phyloP scores from a whole-genome alignment of 1,140 invertebrate species.

The Lordiphosa stackelbergi region DNA sequence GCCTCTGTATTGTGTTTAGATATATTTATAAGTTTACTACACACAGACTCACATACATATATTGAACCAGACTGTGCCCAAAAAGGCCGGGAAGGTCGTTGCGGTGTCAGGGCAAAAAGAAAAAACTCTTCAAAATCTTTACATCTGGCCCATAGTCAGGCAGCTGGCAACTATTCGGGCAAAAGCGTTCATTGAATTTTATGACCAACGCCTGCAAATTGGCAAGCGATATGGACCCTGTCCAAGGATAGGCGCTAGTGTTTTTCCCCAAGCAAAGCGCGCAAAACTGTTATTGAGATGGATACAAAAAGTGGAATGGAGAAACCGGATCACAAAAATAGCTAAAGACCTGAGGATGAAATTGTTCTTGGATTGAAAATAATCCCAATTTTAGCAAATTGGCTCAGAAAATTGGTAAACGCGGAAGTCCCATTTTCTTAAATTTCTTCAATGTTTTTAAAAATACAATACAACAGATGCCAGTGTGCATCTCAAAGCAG shows the following conservation, averaged over 20 bases:
- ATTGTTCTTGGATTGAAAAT: no score
- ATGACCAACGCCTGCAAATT: constrained; percentile 58
- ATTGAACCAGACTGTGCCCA: constrained; percentile 25
- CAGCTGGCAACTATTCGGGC: constrained; percentile 54
- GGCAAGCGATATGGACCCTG: constrained; percentile 38
- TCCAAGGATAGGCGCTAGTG: constrained; percentile 31
- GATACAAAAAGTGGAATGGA: no score
- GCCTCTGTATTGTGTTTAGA: constrained; percentile 47
- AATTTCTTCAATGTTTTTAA: no score
- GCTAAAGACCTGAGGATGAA: no score
- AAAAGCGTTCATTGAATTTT: constrained; percentile 67
- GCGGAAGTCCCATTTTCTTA: no score
- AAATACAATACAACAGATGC: no score
- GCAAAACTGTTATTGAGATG: no score
- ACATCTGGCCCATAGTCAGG: constrained; percentile 50
- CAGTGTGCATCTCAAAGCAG: no score
- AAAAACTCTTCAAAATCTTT: constrained; percentile 57
- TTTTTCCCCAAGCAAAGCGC: no score
- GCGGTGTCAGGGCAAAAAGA: constrained; percentile 9
- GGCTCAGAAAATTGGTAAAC: no score
- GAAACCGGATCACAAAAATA: no score
- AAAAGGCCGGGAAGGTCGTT: constrained; percentile 49
- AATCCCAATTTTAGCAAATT: no score
- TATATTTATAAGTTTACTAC: constrained; percentile 56
- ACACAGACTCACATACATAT: constrained; percentile 17